These are phyloP conservation scores for Mohoua ochrocephala DNA, from an alignment of 2,113 vertebrate genomes.

Conservation along the genomic window DNA sequence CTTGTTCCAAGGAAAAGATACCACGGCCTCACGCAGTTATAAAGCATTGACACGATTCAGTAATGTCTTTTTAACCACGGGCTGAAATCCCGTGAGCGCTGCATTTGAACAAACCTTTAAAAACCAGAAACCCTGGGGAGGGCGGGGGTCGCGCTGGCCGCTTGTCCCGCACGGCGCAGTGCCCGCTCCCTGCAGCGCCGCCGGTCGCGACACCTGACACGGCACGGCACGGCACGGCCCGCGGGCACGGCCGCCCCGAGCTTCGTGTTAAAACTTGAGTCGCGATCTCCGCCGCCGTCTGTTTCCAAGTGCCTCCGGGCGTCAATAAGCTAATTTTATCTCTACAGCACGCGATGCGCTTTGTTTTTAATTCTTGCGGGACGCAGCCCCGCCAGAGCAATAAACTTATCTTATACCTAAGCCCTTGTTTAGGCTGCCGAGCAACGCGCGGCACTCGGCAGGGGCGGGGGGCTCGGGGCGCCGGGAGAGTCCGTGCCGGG, in stretches of 20 bases:
- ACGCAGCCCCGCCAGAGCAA: background rate
- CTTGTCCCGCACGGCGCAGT: rapidly evolving
- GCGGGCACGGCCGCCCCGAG: background rate
- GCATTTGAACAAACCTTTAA: background rate
- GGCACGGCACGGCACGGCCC: constrained; percentile 11
- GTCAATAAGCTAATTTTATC: background rate
- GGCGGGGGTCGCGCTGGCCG: background rate
- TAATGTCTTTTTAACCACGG: rapidly evolving
- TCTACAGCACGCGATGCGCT: background rate
- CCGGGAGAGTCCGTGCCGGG: background rate
- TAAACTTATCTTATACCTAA: rapidly evolving
- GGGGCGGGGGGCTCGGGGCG: background rate
- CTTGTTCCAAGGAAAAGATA: background rate
- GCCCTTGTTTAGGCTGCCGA: rapidly evolving
- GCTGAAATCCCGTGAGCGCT: rapidly evolving
- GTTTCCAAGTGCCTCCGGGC: background rate
- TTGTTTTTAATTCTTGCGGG: background rate
- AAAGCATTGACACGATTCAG: rapidly evolving
- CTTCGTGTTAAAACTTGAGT: constrained; percentile 76
- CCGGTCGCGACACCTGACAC: constrained; percentile 8
- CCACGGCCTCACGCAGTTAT: no score
- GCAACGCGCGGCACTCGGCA: background rate
- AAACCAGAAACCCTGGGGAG: rapidly evolving
- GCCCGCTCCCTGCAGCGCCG: background rate
- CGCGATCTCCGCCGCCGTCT: background rate